phyloP scores from a whole-genome alignment of 2,113 vertebrate species.

The Galemys pyrenaicus region DNA sequence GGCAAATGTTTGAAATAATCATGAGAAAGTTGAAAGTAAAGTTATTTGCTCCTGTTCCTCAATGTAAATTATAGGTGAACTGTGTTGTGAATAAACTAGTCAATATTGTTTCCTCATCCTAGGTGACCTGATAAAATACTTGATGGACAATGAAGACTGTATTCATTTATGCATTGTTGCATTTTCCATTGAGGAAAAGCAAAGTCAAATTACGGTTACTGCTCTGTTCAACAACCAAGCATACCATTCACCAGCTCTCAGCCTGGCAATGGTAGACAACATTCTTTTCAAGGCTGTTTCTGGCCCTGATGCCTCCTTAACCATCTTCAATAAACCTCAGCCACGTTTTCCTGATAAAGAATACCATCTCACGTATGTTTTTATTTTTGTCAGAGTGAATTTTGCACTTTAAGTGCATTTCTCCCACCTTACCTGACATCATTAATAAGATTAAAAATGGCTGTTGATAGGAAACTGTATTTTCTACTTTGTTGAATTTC shows the following conservation, averaged over 20 bases:
- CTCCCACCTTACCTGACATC: not conserved
- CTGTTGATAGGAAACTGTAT: not conserved
- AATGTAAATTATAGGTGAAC: not conserved
- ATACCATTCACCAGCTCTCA: constrained; percentile 58
- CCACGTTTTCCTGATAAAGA: accelerated
- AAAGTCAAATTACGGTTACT: not conserved
- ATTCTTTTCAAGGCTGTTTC: constrained; percentile 63
- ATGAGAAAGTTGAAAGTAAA: not conserved
- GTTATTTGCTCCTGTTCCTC: not conserved
- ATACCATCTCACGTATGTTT: not conserved
- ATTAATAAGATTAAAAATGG: not conserved
- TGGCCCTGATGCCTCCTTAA: constrained; percentile 57
- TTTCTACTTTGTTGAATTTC: not conserved
- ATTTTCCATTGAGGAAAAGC: constrained; percentile 45
- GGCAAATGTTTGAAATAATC: not conserved
- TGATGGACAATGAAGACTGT: constrained; percentile 46
- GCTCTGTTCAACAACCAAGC: constrained; percentile 73
- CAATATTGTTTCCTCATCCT: not conserved
- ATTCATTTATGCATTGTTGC: constrained; percentile 52
- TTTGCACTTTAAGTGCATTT: not conserved
- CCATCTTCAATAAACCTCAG: constrained; percentile 67
- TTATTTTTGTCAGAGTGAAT: not conserved
- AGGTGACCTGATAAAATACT: constrained; percentile 54
- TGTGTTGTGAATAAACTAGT: not conserved
- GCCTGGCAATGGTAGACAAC: constrained; percentile 60